Conservation (phyloP, 2,113 vertebrate species). For the Procavia capensis region DNA sequence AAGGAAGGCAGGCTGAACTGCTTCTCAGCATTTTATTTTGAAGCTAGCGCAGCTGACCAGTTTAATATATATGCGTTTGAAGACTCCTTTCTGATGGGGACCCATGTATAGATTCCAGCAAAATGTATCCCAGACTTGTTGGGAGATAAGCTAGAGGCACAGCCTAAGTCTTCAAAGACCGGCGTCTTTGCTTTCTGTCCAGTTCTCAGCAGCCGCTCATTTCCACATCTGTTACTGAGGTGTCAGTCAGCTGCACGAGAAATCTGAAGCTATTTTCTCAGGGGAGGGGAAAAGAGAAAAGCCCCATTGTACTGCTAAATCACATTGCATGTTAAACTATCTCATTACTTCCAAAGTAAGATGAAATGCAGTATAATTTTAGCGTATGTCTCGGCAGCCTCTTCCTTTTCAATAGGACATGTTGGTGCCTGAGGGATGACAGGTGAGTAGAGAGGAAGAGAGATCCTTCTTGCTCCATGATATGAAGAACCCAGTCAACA, state of each 20-base stretch:
- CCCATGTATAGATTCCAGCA: not conserved
- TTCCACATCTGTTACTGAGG: conserved; percentile 57
- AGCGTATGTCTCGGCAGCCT: conserved; percentile 70
- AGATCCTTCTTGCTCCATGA: conserved; percentile 77
- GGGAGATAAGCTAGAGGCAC: not conserved
- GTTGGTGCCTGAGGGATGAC: conserved; percentile 76
- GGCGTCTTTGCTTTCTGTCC: rapidly evolving
- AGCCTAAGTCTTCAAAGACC: conserved; percentile 14
- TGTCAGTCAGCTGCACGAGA: conserved; percentile 77
- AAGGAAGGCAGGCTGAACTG: not conserved
- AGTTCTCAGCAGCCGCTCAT: not conserved
- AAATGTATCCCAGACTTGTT: not conserved
- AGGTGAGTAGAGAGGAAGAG: conserved; percentile 73
- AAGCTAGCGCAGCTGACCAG: not conserved
- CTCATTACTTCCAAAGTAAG: conserved; percentile 84
- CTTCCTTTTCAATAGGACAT: conserved; percentile 66
- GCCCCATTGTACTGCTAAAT: conserved; percentile 77
- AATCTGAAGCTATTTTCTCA: conserved; percentile 79
- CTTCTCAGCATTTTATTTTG: not conserved
- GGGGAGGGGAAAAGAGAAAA: conserved; percentile 56
- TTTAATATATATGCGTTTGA: not conserved
- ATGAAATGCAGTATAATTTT: conserved; percentile 79
- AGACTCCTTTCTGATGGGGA: not conserved
- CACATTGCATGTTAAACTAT: conserved; percentile 83
- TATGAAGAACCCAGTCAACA: conserved; percentile 71